Conservation (phyloP, 2,888 invertebrate genomes). For the Dynastes tityus region DNA sequence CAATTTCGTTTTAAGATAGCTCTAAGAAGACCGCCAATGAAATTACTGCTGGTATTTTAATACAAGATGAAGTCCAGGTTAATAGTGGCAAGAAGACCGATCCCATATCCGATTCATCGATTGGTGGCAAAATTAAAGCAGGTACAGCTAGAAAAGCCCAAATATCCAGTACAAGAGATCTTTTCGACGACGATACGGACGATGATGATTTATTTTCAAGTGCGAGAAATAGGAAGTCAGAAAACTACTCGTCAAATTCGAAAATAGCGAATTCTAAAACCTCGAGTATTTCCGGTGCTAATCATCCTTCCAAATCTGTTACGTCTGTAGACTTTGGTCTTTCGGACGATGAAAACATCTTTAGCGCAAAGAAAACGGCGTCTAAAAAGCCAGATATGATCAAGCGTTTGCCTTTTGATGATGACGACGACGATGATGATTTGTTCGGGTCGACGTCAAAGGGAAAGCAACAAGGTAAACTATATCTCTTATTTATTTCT, state of each 20-base stretch:
- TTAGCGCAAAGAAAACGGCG: slow-evolving; percentile 54
- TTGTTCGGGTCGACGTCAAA: slow-evolving; percentile 12
- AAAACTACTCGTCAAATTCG: not conserved
- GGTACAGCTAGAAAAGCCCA: not conserved
- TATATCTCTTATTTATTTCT: not conserved
- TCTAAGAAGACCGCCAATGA: too few species aligned
- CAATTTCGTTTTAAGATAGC: too few species aligned
- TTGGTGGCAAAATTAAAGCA: too few species aligned
- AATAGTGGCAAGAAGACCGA: too few species aligned
- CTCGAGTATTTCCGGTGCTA: not conserved
- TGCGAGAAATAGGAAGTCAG: not conserved
- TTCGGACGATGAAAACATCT: slow-evolving; percentile 59
- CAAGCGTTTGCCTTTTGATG: slow-evolving; percentile 61
- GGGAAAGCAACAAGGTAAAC: slow-evolving; percentile 21
- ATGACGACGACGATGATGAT: slow-evolving; percentile 61
- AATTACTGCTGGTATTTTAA: too few species aligned
- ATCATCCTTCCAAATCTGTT: slow-evolving; percentile 10
- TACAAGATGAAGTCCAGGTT: too few species aligned
- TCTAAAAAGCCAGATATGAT: slow-evolving; percentile 52
- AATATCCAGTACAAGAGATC: not conserved
- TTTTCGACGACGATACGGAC: slow-evolving; percentile 16
- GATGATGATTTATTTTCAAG: slow-evolving; percentile 24
- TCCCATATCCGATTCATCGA: too few species aligned
- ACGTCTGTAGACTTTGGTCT: slow-evolving; percentile 31
- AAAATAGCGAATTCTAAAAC: not conserved